phyloP scores from a whole-genome alignment of 2,113 vertebrate species.

The Anguilla japonica region DNA sequence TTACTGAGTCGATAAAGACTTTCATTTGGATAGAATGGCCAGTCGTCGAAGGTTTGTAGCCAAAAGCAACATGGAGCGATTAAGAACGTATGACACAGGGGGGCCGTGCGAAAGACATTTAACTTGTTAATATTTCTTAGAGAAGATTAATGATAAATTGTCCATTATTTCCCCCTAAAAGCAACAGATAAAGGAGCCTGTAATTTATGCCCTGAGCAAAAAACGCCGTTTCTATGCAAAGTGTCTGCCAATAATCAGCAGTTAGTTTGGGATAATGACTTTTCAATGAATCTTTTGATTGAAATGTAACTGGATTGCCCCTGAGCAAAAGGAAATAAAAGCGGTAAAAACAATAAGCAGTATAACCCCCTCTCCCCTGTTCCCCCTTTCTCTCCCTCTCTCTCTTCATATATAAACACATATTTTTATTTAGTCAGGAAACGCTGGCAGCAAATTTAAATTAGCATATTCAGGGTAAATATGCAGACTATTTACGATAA shows the following conservation, averaged over 20 bases:
- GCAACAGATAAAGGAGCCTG: slow-evolving; percentile 81
- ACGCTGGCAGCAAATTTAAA: slow-evolving; percentile 96
- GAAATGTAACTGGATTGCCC: slow-evolving; percentile 81
- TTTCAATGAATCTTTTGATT: slow-evolving; percentile 78
- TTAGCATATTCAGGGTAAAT: slow-evolving; percentile 99
- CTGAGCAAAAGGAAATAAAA: slow-evolving; percentile 74
- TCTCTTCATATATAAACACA: slow-evolving; percentile 75
- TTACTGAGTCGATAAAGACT: slow-evolving; percentile 31
- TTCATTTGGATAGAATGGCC: slow-evolving; percentile 50
- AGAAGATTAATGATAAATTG: slow-evolving; percentile 90
- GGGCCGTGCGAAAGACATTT: slow-evolving; percentile 69
- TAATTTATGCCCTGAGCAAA: slow-evolving; percentile 80
- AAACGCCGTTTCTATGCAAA: slow-evolving; percentile 85
- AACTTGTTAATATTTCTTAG: slow-evolving; percentile 77
- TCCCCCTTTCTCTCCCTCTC: slow-evolving; percentile 39
- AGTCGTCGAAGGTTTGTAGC: slow-evolving; percentile 48
- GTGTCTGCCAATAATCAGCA: slow-evolving; percentile 77
- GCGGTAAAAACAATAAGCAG: slow-evolving; percentile 81
- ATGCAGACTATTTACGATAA: slow-evolving; percentile 99
- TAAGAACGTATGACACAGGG: slow-evolving; percentile 58
- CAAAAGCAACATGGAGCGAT: slow-evolving; percentile 60
- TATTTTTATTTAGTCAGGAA: slow-evolving; percentile 73
- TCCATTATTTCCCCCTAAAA: slow-evolving; percentile 81
- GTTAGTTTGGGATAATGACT: slow-evolving; percentile 77
- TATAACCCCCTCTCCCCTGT: slow-evolving; percentile 23